phyloP scores from a whole-genome alignment of 2,113 vertebrate genomes.

The Pampusana beccarii region DNA sequence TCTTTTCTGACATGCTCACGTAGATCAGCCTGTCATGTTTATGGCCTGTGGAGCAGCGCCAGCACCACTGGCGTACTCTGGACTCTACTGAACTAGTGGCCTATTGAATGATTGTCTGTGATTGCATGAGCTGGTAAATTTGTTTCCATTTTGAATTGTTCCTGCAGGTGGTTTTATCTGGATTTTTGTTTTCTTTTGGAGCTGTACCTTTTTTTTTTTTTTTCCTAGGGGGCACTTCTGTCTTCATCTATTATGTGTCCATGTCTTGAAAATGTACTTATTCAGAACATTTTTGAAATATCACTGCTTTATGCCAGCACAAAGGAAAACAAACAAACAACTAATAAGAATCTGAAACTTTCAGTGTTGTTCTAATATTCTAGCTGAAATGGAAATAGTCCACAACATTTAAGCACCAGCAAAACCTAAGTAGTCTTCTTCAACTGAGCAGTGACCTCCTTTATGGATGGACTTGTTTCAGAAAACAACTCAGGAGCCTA shows the following conservation, averaged over 20 bases:
- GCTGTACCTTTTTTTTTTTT: neutral
- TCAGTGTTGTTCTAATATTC: neutral
- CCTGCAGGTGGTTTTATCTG: neutral
- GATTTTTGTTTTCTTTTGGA: neutral
- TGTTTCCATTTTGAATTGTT: neutral
- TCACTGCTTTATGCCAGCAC: neutral
- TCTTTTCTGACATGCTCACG: neutral
- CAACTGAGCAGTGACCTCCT: neutral
- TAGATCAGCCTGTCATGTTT: neutral
- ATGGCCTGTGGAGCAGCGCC: neutral
- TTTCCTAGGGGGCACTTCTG: neutral
- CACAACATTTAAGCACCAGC: neutral
- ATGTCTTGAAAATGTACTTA: neutral
- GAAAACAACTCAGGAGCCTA: neutral
- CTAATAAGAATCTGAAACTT: neutral
- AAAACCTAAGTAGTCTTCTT: neutral
- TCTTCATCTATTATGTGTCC: neutral
- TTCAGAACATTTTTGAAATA: neutral
- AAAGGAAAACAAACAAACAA: fast-evolving
- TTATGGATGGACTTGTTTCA: neutral
- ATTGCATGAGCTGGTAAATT: neutral
- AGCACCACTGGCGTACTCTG: neutral
- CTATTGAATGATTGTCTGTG: neutral
- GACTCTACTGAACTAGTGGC: neutral
- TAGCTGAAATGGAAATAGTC: neutral